Base-by-base conservation (phyloP, 2,888 invertebrate genomes). In the Epinotia bilunana region DNA sequence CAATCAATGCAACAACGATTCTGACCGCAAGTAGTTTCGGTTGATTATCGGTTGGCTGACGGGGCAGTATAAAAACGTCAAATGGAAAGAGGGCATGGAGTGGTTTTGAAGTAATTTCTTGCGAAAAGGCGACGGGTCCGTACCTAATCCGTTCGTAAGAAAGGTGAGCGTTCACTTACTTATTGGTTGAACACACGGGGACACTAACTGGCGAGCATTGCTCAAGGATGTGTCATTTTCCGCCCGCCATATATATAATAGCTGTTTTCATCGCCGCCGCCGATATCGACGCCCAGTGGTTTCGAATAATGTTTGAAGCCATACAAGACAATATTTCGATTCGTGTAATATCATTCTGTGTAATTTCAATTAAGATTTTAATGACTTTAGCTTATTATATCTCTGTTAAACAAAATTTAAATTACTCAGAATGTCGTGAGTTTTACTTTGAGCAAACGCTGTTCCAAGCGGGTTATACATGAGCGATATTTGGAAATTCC, bases 81-180 rank as follows among this genome's bases (percentile, higher is more conserved):
- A 77, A 78, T 79, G 58, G 58, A 74, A 77, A 77, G 70, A 65
- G 64, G 74, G 76, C 79, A 78, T 74, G 77, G 77, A 78, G 80
- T 78, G 80, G 80, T 79, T 83, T 83, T 81, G 78, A 83, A 82
- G 87, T 83, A 88, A 88, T 89, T 89, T 84, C 88, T 84, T 80
- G 81, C 81, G 82, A 83, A 83, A 86, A 83, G 81, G 80, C 79
- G 64, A 71, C 77, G 82, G 82, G 83, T 78, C 86, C 90, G 88
- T 90, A 88, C 87, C 91, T 90, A 91, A 90, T 90, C 86, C 79
- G 80, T 77, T 78, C 82, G 81, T 80, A 83, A 82, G 88, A 86
- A 90, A 89, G 88, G 88, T 88, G 89, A 88, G 83, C 86, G 82
- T 82, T 82, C 83, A 82, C 80, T 79, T 78, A 77, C 77, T 80